Evolutionary conservation across 53 echinoderm and acorn worm species (phyloP).

Genomic region (Glandiceps talaboti): DNA sequence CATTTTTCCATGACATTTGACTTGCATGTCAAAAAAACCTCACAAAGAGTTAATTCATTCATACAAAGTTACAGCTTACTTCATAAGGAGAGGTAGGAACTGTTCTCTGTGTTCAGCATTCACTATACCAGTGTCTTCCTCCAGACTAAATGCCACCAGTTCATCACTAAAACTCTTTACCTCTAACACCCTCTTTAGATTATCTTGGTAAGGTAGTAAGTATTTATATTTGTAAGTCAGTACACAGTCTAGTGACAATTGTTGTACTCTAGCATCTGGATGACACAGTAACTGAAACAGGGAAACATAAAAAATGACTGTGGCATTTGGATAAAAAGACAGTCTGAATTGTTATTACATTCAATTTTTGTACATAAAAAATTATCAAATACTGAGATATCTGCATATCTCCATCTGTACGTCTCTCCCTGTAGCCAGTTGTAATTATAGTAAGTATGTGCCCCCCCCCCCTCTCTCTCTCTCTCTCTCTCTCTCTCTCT

Average conservation of each 20-base stretch:
- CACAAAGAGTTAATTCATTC: no score
- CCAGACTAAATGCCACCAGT: conserved; percentile 71
- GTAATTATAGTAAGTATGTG: no score
- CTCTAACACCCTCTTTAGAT: conserved; percentile 61
- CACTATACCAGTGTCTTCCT: conserved; percentile 60
- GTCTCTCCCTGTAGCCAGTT: no score
- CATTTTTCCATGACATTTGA: no score
- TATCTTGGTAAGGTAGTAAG: conserved; percentile 60
- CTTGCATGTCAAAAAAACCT: no score
- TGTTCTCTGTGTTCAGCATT: conserved; percentile 63
- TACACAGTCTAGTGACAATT: conserved; percentile 54
- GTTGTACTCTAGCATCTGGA: conserved; percentile 51
- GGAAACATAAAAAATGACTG: neutral
- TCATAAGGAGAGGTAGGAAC: conserved; percentile 65
- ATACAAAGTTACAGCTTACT: conserved; percentile 19
- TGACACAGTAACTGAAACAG: conserved; percentile 45
- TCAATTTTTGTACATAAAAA: no score
- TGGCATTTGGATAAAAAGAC: neutral
- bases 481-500: no score
- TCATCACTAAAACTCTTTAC: conserved; percentile 79
- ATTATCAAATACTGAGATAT: neutral
- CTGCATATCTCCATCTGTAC: neutral
- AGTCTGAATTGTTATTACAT: neutral
- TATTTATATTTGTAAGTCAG: conserved; percentile 86
- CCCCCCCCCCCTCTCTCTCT: no score